Percentiles rank a stretch among this genome's conserved stretches.
These are phyloP conservation scores for Eubasilissa regina DNA, from an alignment of 1,140 invertebrate genomes.

Conservation along the genomic window DNA sequence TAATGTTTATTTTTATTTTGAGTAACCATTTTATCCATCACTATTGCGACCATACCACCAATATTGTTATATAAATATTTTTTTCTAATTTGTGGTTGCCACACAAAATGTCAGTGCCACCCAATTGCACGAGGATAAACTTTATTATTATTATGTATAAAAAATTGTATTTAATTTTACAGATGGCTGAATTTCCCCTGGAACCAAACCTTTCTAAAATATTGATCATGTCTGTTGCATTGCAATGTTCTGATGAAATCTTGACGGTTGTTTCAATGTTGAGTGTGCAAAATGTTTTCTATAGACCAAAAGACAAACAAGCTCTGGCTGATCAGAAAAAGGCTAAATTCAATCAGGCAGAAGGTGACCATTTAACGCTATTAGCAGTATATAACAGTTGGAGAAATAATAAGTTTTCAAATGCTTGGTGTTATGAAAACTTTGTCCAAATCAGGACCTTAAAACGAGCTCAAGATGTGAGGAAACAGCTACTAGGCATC, in stretches of 20 bases:
- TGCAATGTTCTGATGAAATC: slow-evolving; percentile 99
- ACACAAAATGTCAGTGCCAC: too few species aligned
- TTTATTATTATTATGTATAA: too few species aligned
- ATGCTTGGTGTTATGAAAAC: slow-evolving; percentile 99
- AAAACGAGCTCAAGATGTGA: slow-evolving; percentile 97
- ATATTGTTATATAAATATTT: too few species aligned
- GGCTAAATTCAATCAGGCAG: slow-evolving; percentile 98
- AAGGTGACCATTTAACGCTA: slow-evolving; percentile 98
- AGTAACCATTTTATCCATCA: too few species aligned
- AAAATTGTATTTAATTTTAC: slow-evolving; percentile 59
- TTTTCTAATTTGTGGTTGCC: too few species aligned
- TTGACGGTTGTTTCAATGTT: slow-evolving; percentile 99
- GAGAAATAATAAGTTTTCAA: slow-evolving; percentile 99
- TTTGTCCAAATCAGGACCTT: slow-evolving; percentile 98
- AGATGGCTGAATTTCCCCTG: slow-evolving; percentile 99
- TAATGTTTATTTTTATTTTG: too few species aligned
- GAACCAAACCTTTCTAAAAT: slow-evolving; percentile 99
- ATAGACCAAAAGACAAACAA: slow-evolving; percentile 97
- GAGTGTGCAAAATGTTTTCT: slow-evolving; percentile 99
- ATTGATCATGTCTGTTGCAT: slow-evolving; percentile 98
- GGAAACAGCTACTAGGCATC: slow-evolving; percentile 97
- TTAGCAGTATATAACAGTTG: slow-evolving; percentile 99
- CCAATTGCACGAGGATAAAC: too few species aligned
- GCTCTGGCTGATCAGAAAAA: slow-evolving; percentile 98
- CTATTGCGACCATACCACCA: too few species aligned